Evolutionary conservation across 2,113 vertebrate genomes (phyloP).

Genomic region (Phocoena sinus): DNA sequence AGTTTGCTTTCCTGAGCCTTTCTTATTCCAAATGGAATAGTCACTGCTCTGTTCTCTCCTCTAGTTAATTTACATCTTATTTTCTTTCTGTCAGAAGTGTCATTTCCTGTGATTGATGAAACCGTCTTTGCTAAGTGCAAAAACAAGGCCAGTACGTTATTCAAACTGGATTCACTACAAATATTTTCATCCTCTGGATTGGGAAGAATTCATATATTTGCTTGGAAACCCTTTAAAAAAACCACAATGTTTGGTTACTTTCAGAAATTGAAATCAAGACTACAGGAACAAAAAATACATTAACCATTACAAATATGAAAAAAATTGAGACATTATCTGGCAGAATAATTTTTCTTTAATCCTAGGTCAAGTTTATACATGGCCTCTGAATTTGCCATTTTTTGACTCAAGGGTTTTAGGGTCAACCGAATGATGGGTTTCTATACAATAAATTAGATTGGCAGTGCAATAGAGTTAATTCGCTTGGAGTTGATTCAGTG

Average conservation of each 20-base stretch:
- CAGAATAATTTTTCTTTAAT: conserved; percentile 48
- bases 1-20: conserved; percentile 54
- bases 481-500: neutral
- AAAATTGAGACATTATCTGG: neutral
- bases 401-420: conserved; percentile 19
- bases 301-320: neutral
- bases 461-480: conserved; percentile 7
- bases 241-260: conserved; percentile 74
- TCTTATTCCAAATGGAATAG: conserved; percentile 58
- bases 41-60: conserved; percentile 58
- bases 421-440: neutral
- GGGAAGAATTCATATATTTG: conserved; percentile 77
- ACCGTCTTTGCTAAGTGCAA: conserved; percentile 70
- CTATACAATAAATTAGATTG: conserved; percentile 1
- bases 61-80: conserved; percentile 72
- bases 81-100: conserved; percentile 76
- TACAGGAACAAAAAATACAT: conserved; percentile 55
- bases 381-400: neutral
- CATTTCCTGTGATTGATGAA: conserved; percentile 72
- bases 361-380: neutral
- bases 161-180: conserved; percentile 76
- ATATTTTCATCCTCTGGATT: conserved; percentile 76
- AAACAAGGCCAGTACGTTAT: conserved; percentile 71
- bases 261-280: conserved; percentile 77
- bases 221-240: conserved; percentile 72